Evolutionary conservation across 1,140 invertebrate genomes (phyloP).

Genomic region (Drosophila pseudoananassae): DNA sequence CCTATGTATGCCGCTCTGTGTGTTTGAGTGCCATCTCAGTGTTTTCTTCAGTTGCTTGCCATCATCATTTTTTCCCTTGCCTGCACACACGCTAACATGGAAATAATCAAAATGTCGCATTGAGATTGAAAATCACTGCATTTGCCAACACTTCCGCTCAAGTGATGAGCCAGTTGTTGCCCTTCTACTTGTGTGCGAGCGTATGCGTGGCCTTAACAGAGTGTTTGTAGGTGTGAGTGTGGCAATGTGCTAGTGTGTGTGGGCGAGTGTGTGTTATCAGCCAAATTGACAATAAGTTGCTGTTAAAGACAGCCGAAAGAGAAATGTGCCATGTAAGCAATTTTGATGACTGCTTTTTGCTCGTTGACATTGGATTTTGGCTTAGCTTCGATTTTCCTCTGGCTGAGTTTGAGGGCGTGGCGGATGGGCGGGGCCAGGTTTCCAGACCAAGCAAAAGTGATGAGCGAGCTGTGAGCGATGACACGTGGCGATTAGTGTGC

Average conservation of each 20-base stretch:
- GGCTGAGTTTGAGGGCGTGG: conserved; percentile 64
- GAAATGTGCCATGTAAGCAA: conserved; percentile 77
- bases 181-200: conserved; percentile 11
- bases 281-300: conserved; percentile 79
- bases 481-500: conserved; percentile 39
- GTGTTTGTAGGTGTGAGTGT: conserved; percentile 20
- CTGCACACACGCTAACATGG: conserved; percentile 74
- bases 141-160: conserved; percentile 81
- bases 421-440: neutral
- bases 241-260: conserved; percentile 29
- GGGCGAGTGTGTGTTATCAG: conserved; percentile 62
- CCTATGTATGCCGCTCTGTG: neutral
- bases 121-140: conserved; percentile 83
- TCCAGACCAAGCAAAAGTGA: conserved; percentile 28
- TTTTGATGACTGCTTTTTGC: conserved; percentile 64
- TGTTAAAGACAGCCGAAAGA: conserved; percentile 76
- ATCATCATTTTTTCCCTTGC: conserved; percentile 47
- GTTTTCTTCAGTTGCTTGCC: conserved; percentile 34
- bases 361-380: conserved; percentile 58
- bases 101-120: conserved; percentile 83
- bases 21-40: conserved; percentile 35
- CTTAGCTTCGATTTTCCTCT: conserved; percentile 41
- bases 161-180: conserved; percentile 80
- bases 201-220: conserved; percentile 14
- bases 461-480: conserved; percentile 47